Percentiles rank a stretch among this genome's conserved stretches.
Conservation (phyloP, 2,797 vertebrate species). For the Caiman crocodilus region DNA sequence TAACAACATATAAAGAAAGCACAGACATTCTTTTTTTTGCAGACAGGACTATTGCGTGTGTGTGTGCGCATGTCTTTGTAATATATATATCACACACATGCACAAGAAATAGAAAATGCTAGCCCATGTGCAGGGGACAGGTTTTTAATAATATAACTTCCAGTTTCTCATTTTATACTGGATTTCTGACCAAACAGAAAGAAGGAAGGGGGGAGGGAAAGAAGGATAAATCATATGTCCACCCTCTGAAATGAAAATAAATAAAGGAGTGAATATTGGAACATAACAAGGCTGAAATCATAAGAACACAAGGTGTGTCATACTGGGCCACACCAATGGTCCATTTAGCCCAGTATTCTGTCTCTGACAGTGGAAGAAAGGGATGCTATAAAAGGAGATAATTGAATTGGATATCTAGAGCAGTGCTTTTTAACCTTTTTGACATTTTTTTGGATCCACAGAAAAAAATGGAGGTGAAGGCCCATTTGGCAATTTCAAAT, state of each 20-base stretch:
- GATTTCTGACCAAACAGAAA: constrained; percentile 1
- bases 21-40: background rate
- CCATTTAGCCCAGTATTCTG: too few relatives aligned
- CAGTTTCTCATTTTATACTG: constrained; percentile 11
- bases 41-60: background rate
- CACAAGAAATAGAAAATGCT: background rate
- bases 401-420: too few relatives aligned
- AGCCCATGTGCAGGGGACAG: background rate
- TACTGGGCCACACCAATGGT: background rate
- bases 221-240: background rate
- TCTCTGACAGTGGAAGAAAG: too few relatives aligned
- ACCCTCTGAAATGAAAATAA: background rate
- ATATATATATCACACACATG: too few relatives aligned
- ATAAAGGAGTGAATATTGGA: background rate
- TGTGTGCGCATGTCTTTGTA: background rate
- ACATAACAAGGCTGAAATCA: background rate
- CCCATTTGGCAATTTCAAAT: too few relatives aligned
- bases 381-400: too few relatives aligned
- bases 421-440: too few relatives aligned
- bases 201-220: background rate
- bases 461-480: too few relatives aligned
- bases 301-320: background rate
- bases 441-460: too few relatives aligned
- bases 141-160: fast-evolving
- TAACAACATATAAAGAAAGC: constrained; percentile 1